Conservation (phyloP, 1,140 invertebrate genomes). For the Aphaenogaster ashmeadi region DNA sequence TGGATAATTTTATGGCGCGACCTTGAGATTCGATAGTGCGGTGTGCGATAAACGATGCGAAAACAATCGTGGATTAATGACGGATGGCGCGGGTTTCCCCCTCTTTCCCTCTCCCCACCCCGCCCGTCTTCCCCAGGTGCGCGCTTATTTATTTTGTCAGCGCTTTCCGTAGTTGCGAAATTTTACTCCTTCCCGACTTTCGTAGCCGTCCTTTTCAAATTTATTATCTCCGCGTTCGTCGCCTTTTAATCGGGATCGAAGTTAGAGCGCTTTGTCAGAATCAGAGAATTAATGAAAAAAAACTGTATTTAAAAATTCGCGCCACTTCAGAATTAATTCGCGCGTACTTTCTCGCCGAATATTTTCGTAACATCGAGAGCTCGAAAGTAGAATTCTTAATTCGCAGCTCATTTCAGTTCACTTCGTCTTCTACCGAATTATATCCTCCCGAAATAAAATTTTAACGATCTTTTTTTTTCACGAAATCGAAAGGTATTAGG, state of each 20-base stretch:
- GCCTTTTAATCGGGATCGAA: background rate
- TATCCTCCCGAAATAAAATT: background rate
- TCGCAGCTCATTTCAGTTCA: background rate
- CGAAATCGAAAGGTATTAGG: background rate
- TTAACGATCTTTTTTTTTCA: background rate
- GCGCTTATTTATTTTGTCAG: background rate
- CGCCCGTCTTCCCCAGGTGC: background rate
- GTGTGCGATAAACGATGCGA: slow-evolving; percentile 19
- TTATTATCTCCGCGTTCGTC: background rate
- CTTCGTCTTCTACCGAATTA: background rate
- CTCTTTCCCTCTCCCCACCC: background rate
- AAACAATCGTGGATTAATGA: slow-evolving; percentile 13
- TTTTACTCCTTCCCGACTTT: background rate
- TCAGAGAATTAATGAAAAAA: background rate
- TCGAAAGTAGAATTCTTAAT: background rate
- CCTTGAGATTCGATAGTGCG: slow-evolving; percentile 45
- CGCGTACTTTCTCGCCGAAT: background rate
- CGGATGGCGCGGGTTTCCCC: background rate
- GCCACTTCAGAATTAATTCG: background rate
- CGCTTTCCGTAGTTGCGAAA: background rate
- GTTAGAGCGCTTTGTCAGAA: background rate
- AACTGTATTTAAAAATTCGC: background rate
- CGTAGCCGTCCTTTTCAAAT: too few species aligned
- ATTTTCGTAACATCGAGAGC: background rate
- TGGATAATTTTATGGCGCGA: slow-evolving; percentile 50